phyloP scores from a whole-genome alignment of 2,797 vertebrate genomes.

The Acipenser ruthenus region DNA sequence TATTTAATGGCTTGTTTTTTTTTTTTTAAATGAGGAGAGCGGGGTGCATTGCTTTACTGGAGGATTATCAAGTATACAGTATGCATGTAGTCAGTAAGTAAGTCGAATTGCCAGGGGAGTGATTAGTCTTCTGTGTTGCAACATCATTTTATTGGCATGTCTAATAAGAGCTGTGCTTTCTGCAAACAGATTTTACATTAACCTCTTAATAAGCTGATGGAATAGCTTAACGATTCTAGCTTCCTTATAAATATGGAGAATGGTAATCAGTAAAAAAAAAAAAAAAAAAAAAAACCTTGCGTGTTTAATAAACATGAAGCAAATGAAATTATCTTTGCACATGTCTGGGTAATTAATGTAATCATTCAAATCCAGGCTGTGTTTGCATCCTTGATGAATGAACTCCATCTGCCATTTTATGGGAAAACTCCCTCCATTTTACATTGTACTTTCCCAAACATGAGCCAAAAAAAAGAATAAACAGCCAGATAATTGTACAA shows the following conservation, averaged over 20 bases:
- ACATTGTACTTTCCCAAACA: too few species aligned
- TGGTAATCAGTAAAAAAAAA: slow-evolving; percentile 25
- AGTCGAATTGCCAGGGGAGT: background rate
- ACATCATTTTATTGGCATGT: background rate
- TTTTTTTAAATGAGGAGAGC: too few species aligned
- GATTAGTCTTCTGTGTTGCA: background rate
- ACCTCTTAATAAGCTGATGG: background rate
- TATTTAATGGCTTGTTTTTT: too few species aligned
- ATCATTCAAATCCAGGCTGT: slow-evolving; percentile 2
- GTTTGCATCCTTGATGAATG: too few species aligned
- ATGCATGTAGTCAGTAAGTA: background rate
- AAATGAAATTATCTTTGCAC: slow-evolving; percentile 27
- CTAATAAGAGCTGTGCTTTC: background rate
- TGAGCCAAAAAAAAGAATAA: too few species aligned
- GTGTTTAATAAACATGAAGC: slow-evolving; percentile 24
- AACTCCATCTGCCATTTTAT: too few species aligned
- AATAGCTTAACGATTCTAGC: background rate
- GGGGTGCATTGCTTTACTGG: too few species aligned
- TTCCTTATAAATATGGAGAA: slow-evolving; percentile 16
- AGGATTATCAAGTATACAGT: too few species aligned
- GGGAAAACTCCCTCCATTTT: too few species aligned
- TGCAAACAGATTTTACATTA: background rate
- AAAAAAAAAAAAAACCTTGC: too few species aligned
- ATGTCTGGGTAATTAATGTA: slow-evolving; percentile 26
- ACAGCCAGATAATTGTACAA: too few species aligned